phyloP scores from a whole-genome alignment of 2,888 invertebrate genomes.

The Hypercompe scribonia region DNA sequence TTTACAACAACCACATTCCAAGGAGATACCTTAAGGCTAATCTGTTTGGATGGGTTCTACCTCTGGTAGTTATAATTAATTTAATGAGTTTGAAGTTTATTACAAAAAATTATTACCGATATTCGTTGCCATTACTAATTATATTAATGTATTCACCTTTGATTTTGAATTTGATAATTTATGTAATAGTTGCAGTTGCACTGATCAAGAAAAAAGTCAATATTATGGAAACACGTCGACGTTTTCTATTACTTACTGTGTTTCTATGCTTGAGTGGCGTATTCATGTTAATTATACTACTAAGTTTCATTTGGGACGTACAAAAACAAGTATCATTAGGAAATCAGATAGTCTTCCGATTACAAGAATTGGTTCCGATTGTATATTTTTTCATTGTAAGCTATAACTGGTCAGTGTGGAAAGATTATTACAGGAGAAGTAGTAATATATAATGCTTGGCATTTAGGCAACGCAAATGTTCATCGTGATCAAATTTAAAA shows the following conservation, averaged over 20 bases:
- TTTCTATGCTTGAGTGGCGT: background rate
- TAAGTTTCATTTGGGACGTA: background rate
- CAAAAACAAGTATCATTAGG: background rate
- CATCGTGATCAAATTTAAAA: too few species aligned
- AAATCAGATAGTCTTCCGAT: background rate
- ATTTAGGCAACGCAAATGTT: background rate
- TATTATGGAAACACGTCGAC: background rate
- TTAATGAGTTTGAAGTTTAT: background rate
- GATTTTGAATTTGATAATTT: constrained; percentile 5
- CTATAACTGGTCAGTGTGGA: background rate
- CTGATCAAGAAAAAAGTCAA: constrained; percentile 8
- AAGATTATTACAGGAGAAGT: background rate
- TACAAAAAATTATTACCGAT: background rate
- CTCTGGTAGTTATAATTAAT: background rate
- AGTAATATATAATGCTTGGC: background rate
- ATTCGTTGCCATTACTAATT: background rate
- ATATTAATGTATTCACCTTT: constrained; percentile 9
- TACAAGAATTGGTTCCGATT: background rate
- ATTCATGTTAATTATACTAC: constrained; percentile 6
- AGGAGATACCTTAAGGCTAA: constrained; percentile 24
- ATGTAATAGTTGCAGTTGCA: background rate
- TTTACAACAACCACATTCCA: constrained; percentile 11
- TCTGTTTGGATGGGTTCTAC: background rate
- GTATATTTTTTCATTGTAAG: constrained; percentile 5
- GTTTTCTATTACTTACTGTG: background rate